Evolutionary conservation across 2,113 vertebrate genomes (phyloP).

Genomic region (Sylvietta virens): DNA sequence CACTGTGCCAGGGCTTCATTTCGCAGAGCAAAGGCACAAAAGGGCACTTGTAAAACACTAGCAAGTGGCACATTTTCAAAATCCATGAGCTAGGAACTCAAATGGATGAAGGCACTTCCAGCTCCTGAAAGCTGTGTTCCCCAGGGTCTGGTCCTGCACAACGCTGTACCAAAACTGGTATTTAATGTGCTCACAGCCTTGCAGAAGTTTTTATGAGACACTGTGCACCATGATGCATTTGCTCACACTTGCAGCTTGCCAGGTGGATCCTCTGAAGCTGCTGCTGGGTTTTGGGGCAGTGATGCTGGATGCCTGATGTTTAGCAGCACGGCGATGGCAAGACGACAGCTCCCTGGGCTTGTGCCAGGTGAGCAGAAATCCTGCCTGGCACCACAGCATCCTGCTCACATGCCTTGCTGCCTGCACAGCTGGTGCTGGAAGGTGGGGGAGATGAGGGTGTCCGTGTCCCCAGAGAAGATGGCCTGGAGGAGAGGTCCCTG

Average conservation of each 20-base stretch:
- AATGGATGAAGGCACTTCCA: not conserved
- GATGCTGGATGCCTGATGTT: not conserved
- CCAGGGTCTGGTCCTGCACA: fast-evolving
- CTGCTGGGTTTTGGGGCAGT: not conserved
- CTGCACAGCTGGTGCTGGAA: not conserved
- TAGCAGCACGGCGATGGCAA: fast-evolving
- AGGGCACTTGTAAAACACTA: not conserved
- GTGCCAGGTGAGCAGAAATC: not conserved
- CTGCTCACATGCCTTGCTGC: fast-evolving
- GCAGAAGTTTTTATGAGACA: not conserved
- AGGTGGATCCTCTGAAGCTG: not conserved
- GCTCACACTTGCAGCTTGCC: not conserved
- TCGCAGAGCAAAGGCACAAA: not conserved
- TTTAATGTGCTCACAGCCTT: not conserved
- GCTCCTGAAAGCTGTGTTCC: not conserved
- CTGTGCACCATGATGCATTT: fast-evolving
- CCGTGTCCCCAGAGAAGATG: not conserved
- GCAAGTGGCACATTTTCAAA: not conserved
- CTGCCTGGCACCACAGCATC: not conserved
- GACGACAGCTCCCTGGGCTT: constrained; percentile 9
- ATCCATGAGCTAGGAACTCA: not conserved
- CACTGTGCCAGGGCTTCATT: not conserved
- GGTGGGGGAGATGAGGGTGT: not conserved
- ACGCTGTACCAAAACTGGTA: not conserved
- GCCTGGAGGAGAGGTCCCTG: not conserved